Conservation (phyloP, 2,113 vertebrate species). For the Noturus placidus region DNA sequence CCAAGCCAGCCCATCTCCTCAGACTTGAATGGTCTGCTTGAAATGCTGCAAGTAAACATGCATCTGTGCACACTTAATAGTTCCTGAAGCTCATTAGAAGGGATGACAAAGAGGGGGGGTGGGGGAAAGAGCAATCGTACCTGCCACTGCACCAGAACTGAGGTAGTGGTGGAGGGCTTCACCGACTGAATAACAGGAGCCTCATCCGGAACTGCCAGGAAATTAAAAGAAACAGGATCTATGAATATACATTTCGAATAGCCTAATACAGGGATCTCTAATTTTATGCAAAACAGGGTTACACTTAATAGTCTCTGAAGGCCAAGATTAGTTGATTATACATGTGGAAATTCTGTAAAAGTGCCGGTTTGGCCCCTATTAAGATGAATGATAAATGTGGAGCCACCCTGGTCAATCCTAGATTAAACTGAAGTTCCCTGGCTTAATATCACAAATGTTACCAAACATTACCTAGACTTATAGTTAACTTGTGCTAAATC, state of each 20-base stretch:
- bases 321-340: not conserved
- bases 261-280: not conserved
- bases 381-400: not conserved
- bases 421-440: not conserved
- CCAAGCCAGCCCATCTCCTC: constrained; percentile 26
- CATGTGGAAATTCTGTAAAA: not conserved
- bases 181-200: constrained; percentile 84
- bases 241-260: not conserved
- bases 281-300: not conserved
- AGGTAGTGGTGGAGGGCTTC: constrained; percentile 90
- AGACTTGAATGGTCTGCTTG: constrained; percentile 28
- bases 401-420: too few relatives aligned
- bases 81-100: not conserved
- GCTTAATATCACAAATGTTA: not conserved
- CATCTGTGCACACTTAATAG: not conserved
- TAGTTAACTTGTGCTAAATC: not conserved
- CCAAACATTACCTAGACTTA: not conserved
- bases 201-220: constrained; percentile 83
- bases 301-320: not conserved
- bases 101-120: not conserved
- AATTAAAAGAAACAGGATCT: constrained; percentile 10
- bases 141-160: constrained; percentile 94
- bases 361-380: not conserved
- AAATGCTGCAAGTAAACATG: constrained; percentile 16
- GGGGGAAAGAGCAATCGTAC: constrained; percentile 61